Evolutionary conservation across 2,113 vertebrate genomes (phyloP), one percentile per base, ranked within the genome.

Genomic region (Acanthisitta chloris): DNA sequence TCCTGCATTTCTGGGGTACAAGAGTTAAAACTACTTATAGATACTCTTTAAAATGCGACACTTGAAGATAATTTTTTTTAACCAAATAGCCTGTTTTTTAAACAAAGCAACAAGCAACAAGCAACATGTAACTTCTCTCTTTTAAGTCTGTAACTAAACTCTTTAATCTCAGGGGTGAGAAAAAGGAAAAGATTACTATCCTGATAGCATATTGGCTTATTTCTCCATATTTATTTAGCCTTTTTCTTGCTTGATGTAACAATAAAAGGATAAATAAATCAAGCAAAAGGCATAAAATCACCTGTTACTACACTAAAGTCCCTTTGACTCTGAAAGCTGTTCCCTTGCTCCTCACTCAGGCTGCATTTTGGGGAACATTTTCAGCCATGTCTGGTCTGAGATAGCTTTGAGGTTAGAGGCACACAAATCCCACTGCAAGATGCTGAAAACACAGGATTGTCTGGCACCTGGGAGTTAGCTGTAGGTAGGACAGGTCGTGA

Each of bases 121-220:
- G 6, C 13, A 57, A 34, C 9, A 13, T 20, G 4, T 25, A 71
- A 31, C 10, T 65, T 65, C 26, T 8, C 1, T 4, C 52, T 57
- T 78, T 92, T 72, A 8, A 52, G 14, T 58, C 15, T 57, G 7
- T 57, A 61, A 80, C 18, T 76, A 40, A 76, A 45, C 5, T 26
- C 12, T 62, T 48, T 1, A 0, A n/a, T 84, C 4, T 81, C 4
- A 3, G 17, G 5, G 16, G 0, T 0, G 0, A 31, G 20, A 9
- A 34, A 9, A 42, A 19, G 9, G 57, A 52, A 25, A 65, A 14
- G 2, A 21, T 10, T 64, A 3, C 9, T 29, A 2, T 59, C 7
- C 25, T 81, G 31, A 20, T 40, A 77, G 19, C 5, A 21, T 17
- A 48, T 13, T 80, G 14, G 16, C 7, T 82, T 83, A 46, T 73